A percentile compares a stretch with the other conserved stretches of the same genome.
Evolutionary conservation across 2,888 invertebrate genomes (phyloP).

Genomic region (Lydus trimaculatus): DNA sequence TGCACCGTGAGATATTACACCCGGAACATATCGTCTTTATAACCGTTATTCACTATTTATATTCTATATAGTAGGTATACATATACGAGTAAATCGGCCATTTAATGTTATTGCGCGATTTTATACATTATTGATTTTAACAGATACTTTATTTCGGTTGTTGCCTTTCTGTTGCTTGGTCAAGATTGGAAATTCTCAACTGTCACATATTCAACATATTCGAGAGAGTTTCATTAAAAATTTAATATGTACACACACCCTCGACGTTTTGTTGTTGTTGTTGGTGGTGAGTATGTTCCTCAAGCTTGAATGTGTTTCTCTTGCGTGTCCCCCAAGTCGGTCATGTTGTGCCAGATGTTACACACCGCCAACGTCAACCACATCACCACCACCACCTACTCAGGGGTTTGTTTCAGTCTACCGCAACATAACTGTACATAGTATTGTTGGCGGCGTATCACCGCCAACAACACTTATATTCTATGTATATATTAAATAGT

Average conservation of each 20-base stretch:
- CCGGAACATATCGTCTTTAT: slow-evolving; percentile 55
- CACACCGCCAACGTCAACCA: slow-evolving; percentile 33
- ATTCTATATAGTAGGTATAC: slow-evolving; percentile 31
- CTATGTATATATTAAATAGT: background rate
- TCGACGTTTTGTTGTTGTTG: slow-evolving; percentile 8
- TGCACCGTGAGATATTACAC: slow-evolving; percentile 57
- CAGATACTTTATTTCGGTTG: too few species aligned
- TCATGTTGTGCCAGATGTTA: slow-evolving; percentile 48
- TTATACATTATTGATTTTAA: slow-evolving; percentile 18
- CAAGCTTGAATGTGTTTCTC: background rate
- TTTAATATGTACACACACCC: slow-evolving; percentile 43
- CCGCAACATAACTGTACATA: slow-evolving; percentile 8
- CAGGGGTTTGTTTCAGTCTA: slow-evolving; percentile 6
- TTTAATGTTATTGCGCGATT: slow-evolving; percentile 52
- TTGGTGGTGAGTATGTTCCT: background rate
- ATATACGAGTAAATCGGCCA: slow-evolving; percentile 23
- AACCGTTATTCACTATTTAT: slow-evolving; percentile 57
- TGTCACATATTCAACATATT: slow-evolving; percentile 8
- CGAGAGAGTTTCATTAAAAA: slow-evolving; percentile 48
- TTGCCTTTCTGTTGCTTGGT: background rate
- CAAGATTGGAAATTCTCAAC: slow-evolving; percentile 10
- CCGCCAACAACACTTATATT: background rate
- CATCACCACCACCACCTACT: slow-evolving; percentile 6
- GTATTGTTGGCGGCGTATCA: slow-evolving; percentile 6
- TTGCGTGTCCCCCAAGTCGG: slow-evolving; percentile 41